Evolutionary conservation across 2,113 vertebrate species (phyloP), one percentile per base, ranked within the genome.

Genomic region (Halcyon malimbica): DNA sequence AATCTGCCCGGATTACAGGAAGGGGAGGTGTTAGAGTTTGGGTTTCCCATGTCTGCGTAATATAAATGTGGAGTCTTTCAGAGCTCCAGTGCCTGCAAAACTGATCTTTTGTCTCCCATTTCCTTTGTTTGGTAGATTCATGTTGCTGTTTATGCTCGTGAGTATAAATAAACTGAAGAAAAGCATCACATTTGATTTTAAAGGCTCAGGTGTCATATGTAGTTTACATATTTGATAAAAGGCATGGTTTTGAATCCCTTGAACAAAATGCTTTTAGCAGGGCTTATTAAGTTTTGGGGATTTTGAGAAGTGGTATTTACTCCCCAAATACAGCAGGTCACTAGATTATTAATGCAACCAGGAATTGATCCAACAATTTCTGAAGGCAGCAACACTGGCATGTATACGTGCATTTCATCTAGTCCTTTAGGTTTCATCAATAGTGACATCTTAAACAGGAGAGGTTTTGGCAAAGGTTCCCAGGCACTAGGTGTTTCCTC

Each of bases 381-480:
- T 37, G 39, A 37, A 87, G 60, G 23, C 18, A 85, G 41, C 65
- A 35, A 64, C 74, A 33, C 57, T 77, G 91, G 60, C 29, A 31
- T 33, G 65, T 80, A 2, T 78, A 57, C 77, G 33, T 95, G 85
- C 21, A 24, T 76, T 80, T 95, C n/a, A 70, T 53, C 56, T 87
- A 35, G 64, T 73, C 33, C 39, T 76, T 94, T 75, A 35, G 70
- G 57, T 71, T 90, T 57, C 68, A 73, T 91, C 60, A 81, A 15
- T 16, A 76, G 48, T 56, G 17, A 41, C 39, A 60, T 86, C 79
- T 95, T 62, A 90, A 94, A 59, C 87, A 41, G 10, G 20, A 77
- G 46, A 92, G 46, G 44, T 89, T 92, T 78, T 83, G 73, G 35
- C n/a, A 6, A 57, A 85, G 71, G 69, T 71, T 89, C 35, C 63